phyloP scores from a whole-genome alignment of 2,113 vertebrate species.

The Mastomys coucha region DNA sequence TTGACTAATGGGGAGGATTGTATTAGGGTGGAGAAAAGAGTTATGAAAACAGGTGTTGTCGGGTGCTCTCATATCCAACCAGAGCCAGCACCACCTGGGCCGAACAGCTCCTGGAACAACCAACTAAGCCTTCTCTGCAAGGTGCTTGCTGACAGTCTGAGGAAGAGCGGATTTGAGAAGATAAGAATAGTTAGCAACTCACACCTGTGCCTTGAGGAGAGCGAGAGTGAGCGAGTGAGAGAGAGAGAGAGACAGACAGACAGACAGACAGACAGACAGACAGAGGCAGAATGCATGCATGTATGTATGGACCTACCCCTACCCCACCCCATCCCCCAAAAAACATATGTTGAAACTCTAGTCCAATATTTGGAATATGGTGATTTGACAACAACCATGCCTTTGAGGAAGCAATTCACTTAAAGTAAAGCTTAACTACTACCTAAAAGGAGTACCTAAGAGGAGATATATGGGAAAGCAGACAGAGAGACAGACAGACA shows the following conservation, averaged over 20 bases:
- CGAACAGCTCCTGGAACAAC: neutral
- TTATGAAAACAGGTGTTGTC: constrained; percentile 46
- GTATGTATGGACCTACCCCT: neutral
- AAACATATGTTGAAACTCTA: neutral
- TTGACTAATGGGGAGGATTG: constrained; percentile 43
- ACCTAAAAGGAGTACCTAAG: neutral
- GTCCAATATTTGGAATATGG: neutral
- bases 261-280: too few relatives aligned
- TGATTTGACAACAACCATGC: neutral
- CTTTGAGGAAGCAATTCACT: neutral
- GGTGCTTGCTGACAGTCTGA: neutral
- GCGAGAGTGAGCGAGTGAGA: too few relatives aligned
- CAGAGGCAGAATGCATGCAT: neutral
- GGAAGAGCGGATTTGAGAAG: neutral
- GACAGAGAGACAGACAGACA: neutral
- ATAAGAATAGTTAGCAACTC: neutral
- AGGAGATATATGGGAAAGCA: too few relatives aligned
- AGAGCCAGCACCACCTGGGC: constrained; percentile 31
- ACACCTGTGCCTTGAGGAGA: neutral
- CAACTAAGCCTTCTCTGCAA: neutral
- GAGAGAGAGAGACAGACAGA: too few relatives aligned
- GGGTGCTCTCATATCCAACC: neutral
- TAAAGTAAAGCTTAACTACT: neutral
- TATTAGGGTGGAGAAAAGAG: constrained; percentile 7
- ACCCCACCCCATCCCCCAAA: too few relatives aligned